Evolutionary conservation across 1,140 invertebrate genomes (phyloP).

Genomic region (Kradibia gibbosae): DNA sequence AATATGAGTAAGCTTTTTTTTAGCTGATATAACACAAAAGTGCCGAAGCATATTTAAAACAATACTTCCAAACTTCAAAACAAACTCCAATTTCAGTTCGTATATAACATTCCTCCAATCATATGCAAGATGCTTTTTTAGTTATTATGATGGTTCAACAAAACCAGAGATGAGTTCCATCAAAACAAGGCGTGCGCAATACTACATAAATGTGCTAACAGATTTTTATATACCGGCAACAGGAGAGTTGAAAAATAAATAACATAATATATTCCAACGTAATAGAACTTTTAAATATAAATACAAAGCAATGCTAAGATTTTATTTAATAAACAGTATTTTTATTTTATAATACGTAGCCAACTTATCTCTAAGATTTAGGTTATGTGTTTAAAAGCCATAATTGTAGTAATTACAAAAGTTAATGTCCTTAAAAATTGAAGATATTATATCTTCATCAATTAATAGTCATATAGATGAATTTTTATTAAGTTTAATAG

Average conservation of each 20-base stretch:
- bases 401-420: too few species aligned
- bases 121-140: not conserved
- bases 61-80: not conserved
- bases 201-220: not conserved
- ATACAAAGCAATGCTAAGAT: not conserved
- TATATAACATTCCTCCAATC: not conserved
- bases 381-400: not conserved
- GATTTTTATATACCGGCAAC: not conserved
- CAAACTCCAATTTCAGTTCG: not conserved
- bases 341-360: not conserved
- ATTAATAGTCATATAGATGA: too few species aligned
- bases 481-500: not conserved
- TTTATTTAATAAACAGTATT: not conserved
- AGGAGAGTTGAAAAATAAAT: not conserved
- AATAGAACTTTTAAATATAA: not conserved
- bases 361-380: not conserved
- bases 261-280: not conserved
- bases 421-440: too few species aligned
- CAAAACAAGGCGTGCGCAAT: not conserved
- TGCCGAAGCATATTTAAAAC: not conserved
- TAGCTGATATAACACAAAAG: not conserved
- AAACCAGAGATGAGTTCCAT: too few species aligned
- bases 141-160: not conserved
- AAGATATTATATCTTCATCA: too few species aligned
- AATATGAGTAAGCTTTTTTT: too few species aligned